Conservation (phyloP, 2,113 vertebrate genomes). For the Hyperoodon ampullatus region DNA sequence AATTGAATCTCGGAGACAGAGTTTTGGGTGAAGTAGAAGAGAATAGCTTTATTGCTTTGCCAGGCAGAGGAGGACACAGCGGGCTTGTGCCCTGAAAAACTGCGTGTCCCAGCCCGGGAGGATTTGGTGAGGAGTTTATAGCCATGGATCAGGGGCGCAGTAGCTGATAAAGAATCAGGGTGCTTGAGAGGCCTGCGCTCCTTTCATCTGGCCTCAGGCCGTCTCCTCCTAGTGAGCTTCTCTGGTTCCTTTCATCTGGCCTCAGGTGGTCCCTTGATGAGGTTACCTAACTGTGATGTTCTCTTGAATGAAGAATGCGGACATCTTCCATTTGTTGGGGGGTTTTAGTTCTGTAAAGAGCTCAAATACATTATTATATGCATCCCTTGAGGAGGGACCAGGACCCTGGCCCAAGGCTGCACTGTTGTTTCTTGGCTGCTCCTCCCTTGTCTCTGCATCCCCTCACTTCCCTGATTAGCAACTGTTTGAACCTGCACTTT, state of each 20-base stretch:
- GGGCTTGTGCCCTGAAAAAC: not conserved
- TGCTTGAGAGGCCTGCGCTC: not conserved
- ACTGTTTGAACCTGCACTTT: not conserved
- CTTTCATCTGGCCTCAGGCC: not conserved
- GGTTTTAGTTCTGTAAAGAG: not conserved
- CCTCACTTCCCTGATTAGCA: not conserved
- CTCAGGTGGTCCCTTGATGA: not conserved
- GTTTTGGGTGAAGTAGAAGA: not conserved
- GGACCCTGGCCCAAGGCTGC: not conserved
- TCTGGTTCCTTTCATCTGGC: not conserved
- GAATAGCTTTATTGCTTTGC: not conserved
- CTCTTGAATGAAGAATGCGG: not conserved
- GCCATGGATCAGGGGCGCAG: not conserved
- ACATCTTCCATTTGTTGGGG: fast-evolving
- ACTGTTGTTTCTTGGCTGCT: fast-evolving
- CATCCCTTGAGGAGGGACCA: not conserved
- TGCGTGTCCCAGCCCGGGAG: not conserved
- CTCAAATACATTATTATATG: fast-evolving
- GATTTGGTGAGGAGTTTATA: not conserved
- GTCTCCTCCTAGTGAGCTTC: no score
- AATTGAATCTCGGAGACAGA: not conserved
- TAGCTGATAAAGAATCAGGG: not conserved
- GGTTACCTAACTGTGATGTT: not conserved
- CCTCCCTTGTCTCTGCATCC: not conserved
- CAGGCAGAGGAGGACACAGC: not conserved